These are phyloP conservation scores for Polyodon spathula DNA, from an alignment of 2,113 vertebrate species.

Conservation along the genomic window DNA sequence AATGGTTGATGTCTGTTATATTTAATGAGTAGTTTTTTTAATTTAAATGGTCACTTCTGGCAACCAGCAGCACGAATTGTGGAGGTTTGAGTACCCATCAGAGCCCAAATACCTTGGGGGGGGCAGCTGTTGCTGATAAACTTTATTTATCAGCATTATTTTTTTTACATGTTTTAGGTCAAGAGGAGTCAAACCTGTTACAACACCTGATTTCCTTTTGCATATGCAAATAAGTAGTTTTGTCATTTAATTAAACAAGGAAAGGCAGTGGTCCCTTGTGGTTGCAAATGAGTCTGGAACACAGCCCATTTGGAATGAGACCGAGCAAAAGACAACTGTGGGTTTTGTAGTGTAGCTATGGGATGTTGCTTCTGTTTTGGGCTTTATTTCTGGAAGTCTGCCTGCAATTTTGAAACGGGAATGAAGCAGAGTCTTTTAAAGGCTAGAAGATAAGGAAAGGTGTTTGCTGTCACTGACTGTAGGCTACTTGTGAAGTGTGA, in stretches of 20 bases:
- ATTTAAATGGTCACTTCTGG: constrained; percentile 82
- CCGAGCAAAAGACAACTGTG: constrained; percentile 46
- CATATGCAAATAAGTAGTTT: constrained; percentile 88
- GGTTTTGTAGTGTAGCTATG: constrained; percentile 46
- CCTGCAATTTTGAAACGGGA: constrained; percentile 45
- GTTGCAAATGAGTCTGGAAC: constrained; percentile 67
- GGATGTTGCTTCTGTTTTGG: constrained; percentile 52
- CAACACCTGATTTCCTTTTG: constrained; percentile 86
- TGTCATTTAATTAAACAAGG: constrained; percentile 85
- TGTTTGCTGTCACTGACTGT: constrained; percentile 69
- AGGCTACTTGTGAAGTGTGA: constrained; percentile 67
- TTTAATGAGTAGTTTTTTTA: constrained; percentile 70
- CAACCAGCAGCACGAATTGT: constrained; percentile 76
- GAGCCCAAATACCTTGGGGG: constrained; percentile 68
- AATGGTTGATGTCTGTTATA: constrained; percentile 69
- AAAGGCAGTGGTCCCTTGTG: constrained; percentile 63
- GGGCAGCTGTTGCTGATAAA: constrained; percentile 76
- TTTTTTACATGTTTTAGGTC: constrained; percentile 60
- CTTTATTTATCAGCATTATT: constrained; percentile 51
- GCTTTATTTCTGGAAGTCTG: constrained; percentile 65
- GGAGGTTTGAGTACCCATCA: constrained; percentile 69
- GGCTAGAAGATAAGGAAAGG: constrained; percentile 54
- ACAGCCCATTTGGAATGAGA: constrained; percentile 55
- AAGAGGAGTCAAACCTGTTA: constrained; percentile 88
- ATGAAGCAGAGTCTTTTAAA: constrained; percentile 53